Percentiles rank a stretch among this genome's conserved stretches.
phyloP scores from a whole-genome alignment of 2,888 invertebrate species.

The Meteorus cinctellus region DNA sequence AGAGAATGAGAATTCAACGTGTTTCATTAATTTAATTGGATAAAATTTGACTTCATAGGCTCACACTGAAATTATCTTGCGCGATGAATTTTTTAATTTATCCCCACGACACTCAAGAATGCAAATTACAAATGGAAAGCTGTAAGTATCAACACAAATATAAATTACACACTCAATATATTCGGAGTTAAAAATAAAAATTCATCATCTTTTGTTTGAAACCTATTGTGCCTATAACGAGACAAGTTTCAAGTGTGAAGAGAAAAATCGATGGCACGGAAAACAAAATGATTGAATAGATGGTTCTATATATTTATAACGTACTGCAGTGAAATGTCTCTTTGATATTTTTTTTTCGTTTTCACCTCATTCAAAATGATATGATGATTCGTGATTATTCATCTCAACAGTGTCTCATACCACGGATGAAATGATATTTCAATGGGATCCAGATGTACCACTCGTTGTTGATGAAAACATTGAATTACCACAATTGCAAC shows the following conservation, averaged over 20 bases:
- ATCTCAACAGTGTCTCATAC: slow-evolving; percentile 89
- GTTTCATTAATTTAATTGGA: slow-evolving; percentile 1
- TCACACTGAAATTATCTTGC: slow-evolving; percentile 90
- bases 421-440: slow-evolving; percentile 93
- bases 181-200: neutral
- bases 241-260: slow-evolving; percentile 47
- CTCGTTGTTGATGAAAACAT: slow-evolving; percentile 92
- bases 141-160: slow-evolving; percentile 79
- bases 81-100: slow-evolving; percentile 97
- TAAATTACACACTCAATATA: slow-evolving; percentile 2
- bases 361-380: neutral
- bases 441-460: slow-evolving; percentile 93
- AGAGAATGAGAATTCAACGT: neutral
- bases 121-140: slow-evolving; percentile 95
- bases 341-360: neutral
- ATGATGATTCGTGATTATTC: slow-evolving; percentile 55
- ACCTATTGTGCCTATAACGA: slow-evolving; percentile 18
- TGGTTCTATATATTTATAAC: neutral
- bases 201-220: slow-evolving; percentile 3
- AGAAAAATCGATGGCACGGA: slow-evolving; percentile 53
- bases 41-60: slow-evolving; percentile 69
- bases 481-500: slow-evolving; percentile 90
- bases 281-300: slow-evolving; percentile 47
- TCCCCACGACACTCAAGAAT: slow-evolving; percentile 95
- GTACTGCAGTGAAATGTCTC: slow-evolving; percentile 7